Base-by-base conservation (phyloP, 2,797 vertebrate species). In the Paramormyrops hopkinsi region DNA sequence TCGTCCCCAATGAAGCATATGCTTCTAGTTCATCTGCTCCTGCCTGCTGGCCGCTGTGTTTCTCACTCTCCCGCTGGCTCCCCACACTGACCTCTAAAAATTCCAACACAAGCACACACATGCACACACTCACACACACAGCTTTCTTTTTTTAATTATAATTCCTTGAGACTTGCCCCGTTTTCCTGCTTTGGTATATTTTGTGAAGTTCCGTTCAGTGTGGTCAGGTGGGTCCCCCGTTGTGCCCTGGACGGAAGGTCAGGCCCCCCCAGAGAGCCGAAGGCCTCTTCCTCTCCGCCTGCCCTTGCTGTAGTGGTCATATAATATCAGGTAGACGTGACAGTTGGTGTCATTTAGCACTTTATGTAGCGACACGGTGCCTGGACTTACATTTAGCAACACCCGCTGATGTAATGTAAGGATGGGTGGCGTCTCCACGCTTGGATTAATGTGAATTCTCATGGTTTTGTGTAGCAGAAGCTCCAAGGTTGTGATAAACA, bases 71-170 rank as follows among this genome's bases (percentile, higher is more conserved):
- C 51, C 2, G 29, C 29, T 86, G 29, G 9, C 46, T 51, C 83
- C 48, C n/a, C 51, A 86, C 25, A 0, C 33, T 86, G 85, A 86
- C 85, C 85, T 86, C 51, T 54, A 86, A 86, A 37, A 33, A 85
- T 19, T 85, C n/a, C 17, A 48, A 25, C 9, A 48, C 41, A 44
- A n/a, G 25, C 33, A 62, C 22, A 29, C 22, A 65, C 9, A 25
- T 9, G 9, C 59, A 29, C 59, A 62, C 19, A 62, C 56, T 2
- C 56, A 62, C 22, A 76, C 69, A 76, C 69, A 41, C 9, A 85
- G 22, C 25, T 14, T 85, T 29, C 46, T 84, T 84, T 82, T 50
- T 29, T 14, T 19, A 86, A 54, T 56, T 33, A 86, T 29, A 19
- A 33, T 84, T 54, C 50, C 48, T 44, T 53, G 48, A 86, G 50